Percentiles rank a stretch among this genome's conserved stretches.
Evolutionary conservation across 2,888 invertebrate genomes (phyloP).

Genomic region (Stegana nigrithorax): DNA sequence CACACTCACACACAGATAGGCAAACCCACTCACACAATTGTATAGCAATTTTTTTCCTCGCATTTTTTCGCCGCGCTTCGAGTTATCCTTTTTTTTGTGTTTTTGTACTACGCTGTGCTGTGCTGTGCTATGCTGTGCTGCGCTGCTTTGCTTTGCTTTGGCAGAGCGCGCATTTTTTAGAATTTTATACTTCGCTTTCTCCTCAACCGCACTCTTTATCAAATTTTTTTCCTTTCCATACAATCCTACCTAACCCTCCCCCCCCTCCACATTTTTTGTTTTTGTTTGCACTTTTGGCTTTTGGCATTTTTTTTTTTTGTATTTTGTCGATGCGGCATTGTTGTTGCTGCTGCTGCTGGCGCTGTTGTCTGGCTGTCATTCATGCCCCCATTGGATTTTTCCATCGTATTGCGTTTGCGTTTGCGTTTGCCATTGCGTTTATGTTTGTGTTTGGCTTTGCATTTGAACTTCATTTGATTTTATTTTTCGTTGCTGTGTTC

Average conservation of each 20-base stretch:
- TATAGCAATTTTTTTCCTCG: slow-evolving; percentile 27
- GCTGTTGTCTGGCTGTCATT: not conserved
- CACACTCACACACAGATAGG: slow-evolving; percentile 11
- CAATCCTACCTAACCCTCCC: not conserved
- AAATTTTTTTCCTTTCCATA: too few species aligned
- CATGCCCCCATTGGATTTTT: too few species aligned
- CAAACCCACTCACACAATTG: slow-evolving; percentile 22
- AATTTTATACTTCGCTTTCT: slow-evolving; percentile 24
- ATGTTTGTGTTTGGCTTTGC: not conserved
- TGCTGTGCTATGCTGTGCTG: slow-evolving; percentile 31
- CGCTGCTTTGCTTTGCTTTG: slow-evolving; percentile 55
- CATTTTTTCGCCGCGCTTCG: slow-evolving; percentile 47
- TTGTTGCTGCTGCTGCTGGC: slow-evolving; percentile 35
- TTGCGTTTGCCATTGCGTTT: slow-evolving; percentile 1
- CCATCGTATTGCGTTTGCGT: slow-evolving; percentile 23
- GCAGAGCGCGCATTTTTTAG: slow-evolving; percentile 34
- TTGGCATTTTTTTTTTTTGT: slow-evolving; percentile 44
- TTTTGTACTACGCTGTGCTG: slow-evolving; percentile 32
- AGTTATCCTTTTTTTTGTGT: not conserved
- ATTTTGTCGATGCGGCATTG: slow-evolving; percentile 44
- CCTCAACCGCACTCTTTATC: too few species aligned
- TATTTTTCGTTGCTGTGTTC: not conserved
- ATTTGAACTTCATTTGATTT: not conserved
- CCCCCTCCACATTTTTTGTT: slow-evolving; percentile 7
- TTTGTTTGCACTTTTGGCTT: slow-evolving; percentile 26